Conservation (phyloP, 2,797 vertebrate species). For the Phoebastria nigripes region DNA sequence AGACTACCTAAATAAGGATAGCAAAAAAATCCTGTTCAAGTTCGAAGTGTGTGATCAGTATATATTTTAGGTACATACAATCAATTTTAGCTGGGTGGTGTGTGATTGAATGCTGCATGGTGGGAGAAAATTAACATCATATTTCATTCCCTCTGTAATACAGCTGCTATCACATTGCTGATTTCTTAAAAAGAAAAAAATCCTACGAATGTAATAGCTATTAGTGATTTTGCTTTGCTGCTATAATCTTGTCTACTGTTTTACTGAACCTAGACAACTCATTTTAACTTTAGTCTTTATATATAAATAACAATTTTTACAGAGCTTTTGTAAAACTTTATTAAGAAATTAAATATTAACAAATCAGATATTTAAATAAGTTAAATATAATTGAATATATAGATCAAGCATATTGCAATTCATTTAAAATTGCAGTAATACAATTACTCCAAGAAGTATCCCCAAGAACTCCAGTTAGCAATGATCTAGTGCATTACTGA, state of each 20-base stretch:
- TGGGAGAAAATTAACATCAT: not conserved
- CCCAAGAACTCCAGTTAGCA: not conserved
- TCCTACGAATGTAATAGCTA: not conserved
- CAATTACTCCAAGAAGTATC: too few relatives aligned
- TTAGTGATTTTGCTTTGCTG: not conserved
- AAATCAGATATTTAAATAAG: not conserved
- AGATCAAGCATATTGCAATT: not conserved
- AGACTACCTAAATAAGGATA: not conserved
- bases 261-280: not conserved
- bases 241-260: not conserved
- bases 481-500: not conserved
- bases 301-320: not conserved
- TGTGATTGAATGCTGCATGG: not conserved
- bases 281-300: not conserved
- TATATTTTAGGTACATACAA: not conserved
- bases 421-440: not conserved
- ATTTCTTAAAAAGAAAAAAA: not conserved
- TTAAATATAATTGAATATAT: not conserved
- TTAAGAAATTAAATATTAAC: not conserved
- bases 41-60: not conserved
- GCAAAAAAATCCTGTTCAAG: not conserved
- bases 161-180: not conserved
- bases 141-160: not conserved
- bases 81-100: not conserved
- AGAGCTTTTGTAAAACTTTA: not conserved